These are phyloP conservation scores for Enteromius argenteus DNA, from an alignment of 2,797 vertebrate genomes.

Conservation along the genomic window DNA sequence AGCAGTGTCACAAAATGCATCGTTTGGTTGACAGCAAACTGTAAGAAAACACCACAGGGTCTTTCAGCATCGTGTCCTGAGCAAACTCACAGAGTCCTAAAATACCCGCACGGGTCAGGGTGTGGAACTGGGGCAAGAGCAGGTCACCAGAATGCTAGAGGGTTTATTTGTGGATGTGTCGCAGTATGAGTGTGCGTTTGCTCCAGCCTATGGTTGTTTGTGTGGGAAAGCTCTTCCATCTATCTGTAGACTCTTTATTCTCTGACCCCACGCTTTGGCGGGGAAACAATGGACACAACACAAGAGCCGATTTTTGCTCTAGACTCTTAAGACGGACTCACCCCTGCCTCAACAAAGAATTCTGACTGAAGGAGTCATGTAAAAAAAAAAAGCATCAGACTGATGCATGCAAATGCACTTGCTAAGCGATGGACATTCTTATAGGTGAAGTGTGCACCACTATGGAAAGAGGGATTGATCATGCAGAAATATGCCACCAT, in stretches of 20 bases:
- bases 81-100: constrained; percentile 23
- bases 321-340: constrained; percentile 53
- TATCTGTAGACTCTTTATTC: constrained; percentile 77
- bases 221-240: constrained; percentile 53
- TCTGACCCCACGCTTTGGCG: constrained; percentile 72
- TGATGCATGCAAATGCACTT: background rate
- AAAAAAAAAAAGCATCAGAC: constrained; percentile 25
- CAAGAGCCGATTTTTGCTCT: constrained; percentile 71
- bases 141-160: constrained; percentile 38
- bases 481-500: background rate
- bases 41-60: constrained; percentile 45
- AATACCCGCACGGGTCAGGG: constrained; percentile 36
- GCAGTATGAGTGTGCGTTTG: constrained; percentile 41
- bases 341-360: constrained; percentile 53
- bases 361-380: constrained; percentile 13
- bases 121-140: constrained; percentile 23
- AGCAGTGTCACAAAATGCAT: constrained; percentile 50
- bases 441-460: constrained; percentile 4
- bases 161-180: constrained; percentile 55
- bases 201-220: background rate
- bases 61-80: constrained; percentile 32
- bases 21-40: constrained; percentile 43
- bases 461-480: background rate
- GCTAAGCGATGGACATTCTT: background rate
- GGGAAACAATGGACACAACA: constrained; percentile 73